Evolutionary conservation across 2,797 vertebrate species (phyloP), one percentile per base, ranked within the genome.

Genomic region (Hybognathus amarus): DNA sequence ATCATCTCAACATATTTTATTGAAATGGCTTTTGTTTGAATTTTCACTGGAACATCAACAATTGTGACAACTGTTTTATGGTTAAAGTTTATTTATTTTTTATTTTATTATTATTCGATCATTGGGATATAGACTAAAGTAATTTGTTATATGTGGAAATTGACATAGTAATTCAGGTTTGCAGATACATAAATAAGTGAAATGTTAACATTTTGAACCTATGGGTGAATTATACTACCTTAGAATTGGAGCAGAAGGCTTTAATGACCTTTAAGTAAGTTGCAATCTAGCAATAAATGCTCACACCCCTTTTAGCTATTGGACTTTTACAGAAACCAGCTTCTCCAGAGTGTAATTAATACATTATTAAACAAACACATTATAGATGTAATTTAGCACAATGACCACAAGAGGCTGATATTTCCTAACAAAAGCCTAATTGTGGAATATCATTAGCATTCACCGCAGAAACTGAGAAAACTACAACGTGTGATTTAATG

Each of bases 381-480:
- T 24, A 8, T 42, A 42, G 36, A 59, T 79, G 85, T 76, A 2
- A 75, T 71, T 24, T 24, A 40, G 11, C n/a, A 30, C 36, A 11
- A 84, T 80, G 18, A 87, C 93, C 94, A 93, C 77, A 80, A 92
- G 94, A 90, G 92, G 93, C 90, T 93, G 91, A 88, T 85, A 87
- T 94, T 89, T 89, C 50, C 84, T 86, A 83, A 75, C 59, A 80
- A 22, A 87, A 56, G n/a, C 78, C 9, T 71, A 36, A 18, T 76
- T 30, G 22, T 0, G 9, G 13, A 20, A 45, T 45, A 12, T 36
- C n/a, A 13, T 18, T 11, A 12, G 6, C 86, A 86, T 87, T 87
- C 83, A 17, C n/a, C 63, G 38, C 22, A 24, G 36, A 42, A 63
- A n/a, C 13, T 18, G 6, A 24, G 36, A 42, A 63, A n/a, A 7